phyloP scores from a whole-genome alignment of 2,888 invertebrate genomes.

The Platerodrilus igneus region DNA sequence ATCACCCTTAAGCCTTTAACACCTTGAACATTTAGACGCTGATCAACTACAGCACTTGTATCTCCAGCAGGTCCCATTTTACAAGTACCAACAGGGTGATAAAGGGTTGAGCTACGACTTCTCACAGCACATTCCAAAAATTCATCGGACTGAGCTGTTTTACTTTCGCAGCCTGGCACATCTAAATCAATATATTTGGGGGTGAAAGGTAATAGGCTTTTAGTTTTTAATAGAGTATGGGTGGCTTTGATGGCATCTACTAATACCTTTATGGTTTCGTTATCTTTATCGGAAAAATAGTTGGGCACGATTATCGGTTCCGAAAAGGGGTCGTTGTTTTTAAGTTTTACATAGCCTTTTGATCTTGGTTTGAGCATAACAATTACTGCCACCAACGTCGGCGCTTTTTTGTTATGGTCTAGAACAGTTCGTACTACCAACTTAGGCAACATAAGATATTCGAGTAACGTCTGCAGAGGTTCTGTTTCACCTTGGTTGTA shows the following conservation, averaged over 20 bases:
- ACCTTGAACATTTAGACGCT: slow-evolving; percentile 62
- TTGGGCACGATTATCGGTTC: slow-evolving; percentile 59
- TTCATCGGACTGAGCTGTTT: slow-evolving; percentile 38
- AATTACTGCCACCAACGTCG: no score
- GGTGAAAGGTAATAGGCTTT: slow-evolving; percentile 42
- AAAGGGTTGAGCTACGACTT: slow-evolving; percentile 20
- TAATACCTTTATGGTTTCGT: slow-evolving; percentile 48
- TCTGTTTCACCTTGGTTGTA: no score
- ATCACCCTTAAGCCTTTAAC: slow-evolving; percentile 64
- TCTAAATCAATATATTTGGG: slow-evolving; percentile 41
- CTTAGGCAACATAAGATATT: no score
- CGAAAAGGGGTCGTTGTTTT: slow-evolving; percentile 53
- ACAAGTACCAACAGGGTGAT: slow-evolving; percentile 43
- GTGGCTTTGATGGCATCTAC: slow-evolving; percentile 50
- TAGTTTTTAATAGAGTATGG: slow-evolving; percentile 44
- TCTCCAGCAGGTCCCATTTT: slow-evolving; percentile 75
- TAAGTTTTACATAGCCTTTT: slow-evolving; percentile 52
- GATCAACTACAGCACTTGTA: slow-evolving; percentile 67
- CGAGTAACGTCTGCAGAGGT: no score
- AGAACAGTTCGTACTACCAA: no score
- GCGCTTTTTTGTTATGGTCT: no score
- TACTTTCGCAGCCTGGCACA: slow-evolving; percentile 39
- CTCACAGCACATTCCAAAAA: slow-evolving; percentile 54
- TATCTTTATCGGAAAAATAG: slow-evolving; percentile 55
- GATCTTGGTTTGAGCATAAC: slow-evolving; percentile 52